Base-by-base conservation (phyloP, 1,140 invertebrate genomes). In the Araneus ventricosus region DNA sequence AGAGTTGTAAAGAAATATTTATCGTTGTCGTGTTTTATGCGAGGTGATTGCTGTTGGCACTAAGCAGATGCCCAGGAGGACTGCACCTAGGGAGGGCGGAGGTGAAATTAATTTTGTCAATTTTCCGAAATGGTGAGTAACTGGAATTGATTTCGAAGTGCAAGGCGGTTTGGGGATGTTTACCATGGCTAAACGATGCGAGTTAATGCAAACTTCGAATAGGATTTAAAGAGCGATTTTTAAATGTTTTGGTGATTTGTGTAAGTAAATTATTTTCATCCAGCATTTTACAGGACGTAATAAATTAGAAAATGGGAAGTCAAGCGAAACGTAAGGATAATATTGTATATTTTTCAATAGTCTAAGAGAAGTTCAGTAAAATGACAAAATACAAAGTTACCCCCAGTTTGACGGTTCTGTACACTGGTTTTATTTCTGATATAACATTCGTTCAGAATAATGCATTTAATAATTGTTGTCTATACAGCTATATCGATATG, bases 1-100 rank as follows among this genome's bases (percentile, higher is more conserved):
- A 90, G 70, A 61, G 89, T 61, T 82, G 75, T 63, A 90, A 90
- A 90, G 89, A 90, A 90, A 82, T 80, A 90, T 90, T 82, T 90
- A 90, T 90, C 30, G 75, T 4, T 90, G 89, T 90, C 89, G 37
- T 39, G 39, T 61, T 61, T 27, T n/a, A 79, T 90, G 52, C n/a
- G 17, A 34, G 45, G 70, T 90, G 89, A 80, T 82, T 90, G 45
- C 57, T 61, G n/a, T 22, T 37, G 52, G 89, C 39, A 82, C 17
- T 82, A 90, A 80, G 63, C 89, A 90, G 89, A 89, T 89, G 88
- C 70, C 67, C 88, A 14, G 14, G 27, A 34, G 20, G 86, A 39
- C 24, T 67, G 22, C 34, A 20, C 27, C 30, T 4, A 5, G 27
- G 27, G 27, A 34, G 30, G 27, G 2, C 37, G 70, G 70, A 3